phyloP scores from a whole-genome alignment of 2,113 vertebrate species.

The Galemys pyrenaicus region DNA sequence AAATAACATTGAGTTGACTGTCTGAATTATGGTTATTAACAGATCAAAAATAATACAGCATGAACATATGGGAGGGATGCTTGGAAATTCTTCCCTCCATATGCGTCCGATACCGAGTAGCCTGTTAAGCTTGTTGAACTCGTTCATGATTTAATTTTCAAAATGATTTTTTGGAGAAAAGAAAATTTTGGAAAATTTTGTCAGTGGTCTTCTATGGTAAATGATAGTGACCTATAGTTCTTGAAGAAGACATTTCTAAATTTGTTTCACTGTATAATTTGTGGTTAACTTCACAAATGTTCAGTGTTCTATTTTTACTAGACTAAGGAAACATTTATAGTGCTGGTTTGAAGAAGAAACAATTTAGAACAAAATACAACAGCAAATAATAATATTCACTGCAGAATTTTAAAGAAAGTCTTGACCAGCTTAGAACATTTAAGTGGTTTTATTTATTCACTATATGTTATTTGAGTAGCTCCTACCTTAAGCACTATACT shows the following conservation, averaged over 20 bases:
- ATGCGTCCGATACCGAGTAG: not conserved
- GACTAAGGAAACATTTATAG: not conserved
- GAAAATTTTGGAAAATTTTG: constrained; percentile 13
- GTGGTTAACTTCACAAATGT: not conserved
- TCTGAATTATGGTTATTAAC: constrained; percentile 37
- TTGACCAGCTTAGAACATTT: not conserved
- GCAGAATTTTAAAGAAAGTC: not conserved
- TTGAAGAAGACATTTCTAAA: not conserved
- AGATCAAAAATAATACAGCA: not conserved
- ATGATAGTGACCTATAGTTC: not conserved
- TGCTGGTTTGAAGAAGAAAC: constrained; percentile 1
- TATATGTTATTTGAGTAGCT: not conserved
- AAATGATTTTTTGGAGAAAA: constrained; percentile 23
- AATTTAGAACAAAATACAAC: not conserved
- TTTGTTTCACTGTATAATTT: constrained; percentile 22
- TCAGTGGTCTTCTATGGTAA: not conserved
- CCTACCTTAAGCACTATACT: not conserved
- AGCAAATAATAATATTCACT: constrained; percentile 14
- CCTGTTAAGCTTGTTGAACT: not conserved
- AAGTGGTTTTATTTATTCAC: not conserved
- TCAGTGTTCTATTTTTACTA: not conserved
- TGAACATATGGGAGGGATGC: not conserved
- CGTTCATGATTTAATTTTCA: constrained; percentile 35
- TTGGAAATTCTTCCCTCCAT: not conserved
- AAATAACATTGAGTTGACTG: not conserved